Evolutionary conservation across 2,797 vertebrate species (phyloP), one percentile per base, ranked within the genome.

Genomic region (Amphiprion clarkii): DNA sequence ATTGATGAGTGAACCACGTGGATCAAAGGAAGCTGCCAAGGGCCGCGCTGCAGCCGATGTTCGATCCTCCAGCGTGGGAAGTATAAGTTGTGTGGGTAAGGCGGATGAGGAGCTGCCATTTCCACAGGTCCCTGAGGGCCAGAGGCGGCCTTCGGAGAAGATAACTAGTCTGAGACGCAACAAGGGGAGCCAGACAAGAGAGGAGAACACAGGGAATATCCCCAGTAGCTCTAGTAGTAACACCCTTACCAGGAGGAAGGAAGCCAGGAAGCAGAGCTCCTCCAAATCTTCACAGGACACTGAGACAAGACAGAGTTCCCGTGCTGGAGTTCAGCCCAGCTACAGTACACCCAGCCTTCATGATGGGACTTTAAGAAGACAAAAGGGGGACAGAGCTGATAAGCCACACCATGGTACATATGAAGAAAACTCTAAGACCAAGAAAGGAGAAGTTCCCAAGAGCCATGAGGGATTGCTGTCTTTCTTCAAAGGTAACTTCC

Each of bases 401-500:
- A 62, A 68, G 65, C 76, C 91, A 52, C 70, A 55, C 0, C 71
- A 86, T 2, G 39, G 25, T 57, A 13, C 76, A 64, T 7, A 70
- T 68, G 86, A 86, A 81, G 86, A 82, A 79, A 81, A 84, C 12
- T 46, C 23, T 0, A 94, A 88, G 61, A 73, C 71, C 40, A 93
- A 62, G 78, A 93, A 86, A 60, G 78, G 61, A 0, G 94, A 94
- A 3, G 76, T 78, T 3, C 72, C 89, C 44, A 94, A 89, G 55
- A 76, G 65, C 60, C 85, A 92, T 0, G 96, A 96, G 2, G 93
- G 95, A 19, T 91, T 95, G 6, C 79, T 95, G 57, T 93, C 95
- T 13, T 93, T 97, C 67, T 84, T 96, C 12, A 96, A 91, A 88
- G 91, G 94, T 0, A 88, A 91, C 74, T 95, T 97, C 76, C 60